Conservation (phyloP, 1,140 invertebrate species). For the Aethina tumida region DNA sequence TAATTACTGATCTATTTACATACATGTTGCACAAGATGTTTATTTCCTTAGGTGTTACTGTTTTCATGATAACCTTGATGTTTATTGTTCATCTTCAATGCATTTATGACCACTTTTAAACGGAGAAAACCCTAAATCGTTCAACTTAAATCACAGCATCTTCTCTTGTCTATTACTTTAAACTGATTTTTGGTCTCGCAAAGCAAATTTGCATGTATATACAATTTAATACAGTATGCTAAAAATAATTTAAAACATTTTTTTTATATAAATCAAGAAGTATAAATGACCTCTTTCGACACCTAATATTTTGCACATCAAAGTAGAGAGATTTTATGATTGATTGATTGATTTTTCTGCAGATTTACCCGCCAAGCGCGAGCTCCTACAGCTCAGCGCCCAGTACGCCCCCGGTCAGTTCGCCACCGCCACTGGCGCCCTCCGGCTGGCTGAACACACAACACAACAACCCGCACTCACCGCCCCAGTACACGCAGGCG, state of each 20-base stretch:
- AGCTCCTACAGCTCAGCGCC: constrained; percentile 91
- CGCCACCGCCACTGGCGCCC: constrained; percentile 66
- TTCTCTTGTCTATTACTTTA: too few relatives aligned
- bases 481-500: constrained; percentile 43
- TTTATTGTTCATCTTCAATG: too few relatives aligned
- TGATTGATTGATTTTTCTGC: constrained; percentile 29
- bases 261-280: neutral
- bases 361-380: constrained; percentile 80
- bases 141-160: too few relatives aligned
- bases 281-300: neutral
- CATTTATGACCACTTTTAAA: too few relatives aligned
- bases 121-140: too few relatives aligned
- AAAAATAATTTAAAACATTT: neutral
- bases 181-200: too few relatives aligned
- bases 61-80: too few relatives aligned
- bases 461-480: constrained; percentile 40
- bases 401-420: constrained; percentile 70
- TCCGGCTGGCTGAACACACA: constrained; percentile 43
- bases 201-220: too few relatives aligned
- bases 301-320: neutral
- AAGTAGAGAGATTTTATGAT: neutral
- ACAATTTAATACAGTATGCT: too few relatives aligned
- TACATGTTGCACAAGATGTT: too few relatives aligned
- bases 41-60: too few relatives aligned
- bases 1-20: too few relatives aligned